Evolutionary conservation across 2,797 vertebrate genomes (phyloP), one percentile per base, ranked within the genome.

Genomic region (Myotis myotis): DNA sequence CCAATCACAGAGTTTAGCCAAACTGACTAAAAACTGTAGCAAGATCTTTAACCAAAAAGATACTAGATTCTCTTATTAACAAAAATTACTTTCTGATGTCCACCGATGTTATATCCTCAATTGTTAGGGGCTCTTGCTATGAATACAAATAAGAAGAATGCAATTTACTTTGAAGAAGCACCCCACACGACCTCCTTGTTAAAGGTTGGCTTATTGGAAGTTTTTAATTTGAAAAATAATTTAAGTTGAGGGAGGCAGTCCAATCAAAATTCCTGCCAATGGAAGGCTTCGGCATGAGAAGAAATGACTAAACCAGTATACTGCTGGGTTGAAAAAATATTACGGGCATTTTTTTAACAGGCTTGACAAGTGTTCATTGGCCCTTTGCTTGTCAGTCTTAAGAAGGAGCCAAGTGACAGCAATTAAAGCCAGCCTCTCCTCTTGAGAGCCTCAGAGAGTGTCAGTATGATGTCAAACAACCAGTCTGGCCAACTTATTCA

Each of bases 121-220:
- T n/a, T 91, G 84, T 91, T 91, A 93, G 91, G 76, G 28, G 47
- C 36, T 96, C 85, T 92, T 19, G 0, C 92, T 95, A 93, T 95
- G 97, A 97, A 96, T 95, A 64, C 87, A 95, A 89, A 95, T 87
- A 44, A 70, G 70, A 66, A 94, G 20, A 96, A 97, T 95, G 79
- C 88, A 95, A 80, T 96, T 97, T 94, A 93, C 90, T 98, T 96
- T 74, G 83, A 94, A 96, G 85, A 95, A 92, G 51, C 93, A 87
- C 15, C 89, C 17, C n/a, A 30, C 83, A 76, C 96, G 87, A 95
- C 70, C 92, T 94, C 36, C 49, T 87, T 95, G 47, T 41, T 91
- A 94, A 97, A n/a, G 70, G 22, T 84, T 98, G 92, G 49, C 60
- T 97, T 94, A 88, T 66, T 96, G 93, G 66, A 92, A 17, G 87